Percentiles rank a stretch among this genome's conserved stretches.
phyloP scores from a whole-genome alignment of 2,797 vertebrate genomes.

The Danio albolineatus region DNA sequence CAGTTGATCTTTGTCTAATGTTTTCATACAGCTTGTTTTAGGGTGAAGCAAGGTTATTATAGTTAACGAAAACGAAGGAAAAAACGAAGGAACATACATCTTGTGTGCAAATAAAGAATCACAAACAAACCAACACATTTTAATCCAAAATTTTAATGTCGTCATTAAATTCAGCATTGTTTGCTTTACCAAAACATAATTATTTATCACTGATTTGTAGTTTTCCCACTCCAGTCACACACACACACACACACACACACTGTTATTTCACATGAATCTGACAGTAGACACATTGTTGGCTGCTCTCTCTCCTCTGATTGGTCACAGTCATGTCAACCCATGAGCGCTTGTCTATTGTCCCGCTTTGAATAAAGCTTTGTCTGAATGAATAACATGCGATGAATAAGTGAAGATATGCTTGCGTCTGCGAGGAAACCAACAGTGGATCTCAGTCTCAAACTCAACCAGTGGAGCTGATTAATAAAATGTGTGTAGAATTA shows the following conservation, averaged over 20 bases:
- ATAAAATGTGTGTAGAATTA: background rate
- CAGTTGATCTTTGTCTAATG: too few relatives aligned
- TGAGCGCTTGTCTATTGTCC: constrained; percentile 36
- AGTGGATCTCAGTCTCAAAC: too few relatives aligned
- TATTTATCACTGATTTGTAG: too few relatives aligned
- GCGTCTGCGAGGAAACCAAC: background rate
- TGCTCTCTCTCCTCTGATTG: constrained; percentile 31
- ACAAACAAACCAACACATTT: background rate
- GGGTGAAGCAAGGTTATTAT: too few relatives aligned
- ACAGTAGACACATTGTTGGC: constrained; percentile 35
- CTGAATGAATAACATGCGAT: background rate
- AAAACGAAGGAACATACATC: too few relatives aligned
- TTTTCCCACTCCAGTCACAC: background rate
- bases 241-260: background rate
- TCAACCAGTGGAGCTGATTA: too few relatives aligned
- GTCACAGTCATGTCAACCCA: constrained; percentile 21
- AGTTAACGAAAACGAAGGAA: too few relatives aligned
- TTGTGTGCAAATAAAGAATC: background rate
- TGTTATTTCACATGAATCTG: background rate
- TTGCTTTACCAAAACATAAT: background rate
- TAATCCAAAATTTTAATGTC: background rate
- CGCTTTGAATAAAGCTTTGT: constrained; percentile 36
- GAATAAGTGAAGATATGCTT: background rate
- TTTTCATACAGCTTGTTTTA: too few relatives aligned
- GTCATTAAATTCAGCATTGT: background rate